Conservation (phyloP, 2,113 vertebrate species). For the Oryzias melastigma region DNA sequence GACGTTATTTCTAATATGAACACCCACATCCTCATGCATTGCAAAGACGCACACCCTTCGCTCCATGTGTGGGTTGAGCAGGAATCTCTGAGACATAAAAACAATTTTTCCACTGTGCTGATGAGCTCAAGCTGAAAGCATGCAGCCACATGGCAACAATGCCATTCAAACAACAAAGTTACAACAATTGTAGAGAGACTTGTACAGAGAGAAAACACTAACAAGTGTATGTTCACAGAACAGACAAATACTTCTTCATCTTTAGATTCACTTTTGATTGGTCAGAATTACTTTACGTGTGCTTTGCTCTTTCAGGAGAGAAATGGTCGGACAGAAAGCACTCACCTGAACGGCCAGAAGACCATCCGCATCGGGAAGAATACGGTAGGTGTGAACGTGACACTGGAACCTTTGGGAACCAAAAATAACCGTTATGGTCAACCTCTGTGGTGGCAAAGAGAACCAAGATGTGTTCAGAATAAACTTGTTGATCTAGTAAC, state of each 20-base stretch:
- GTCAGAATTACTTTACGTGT: conserved; percentile 7
- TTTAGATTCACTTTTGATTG: background rate
- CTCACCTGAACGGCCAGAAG: conserved; percentile 87
- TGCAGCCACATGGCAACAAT: conserved; percentile 60
- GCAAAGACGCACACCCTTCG: conserved; percentile 46
- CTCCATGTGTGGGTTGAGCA: conserved; percentile 55
- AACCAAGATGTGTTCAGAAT: too few relatives aligned
- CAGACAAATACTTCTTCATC: conserved; percentile 43
- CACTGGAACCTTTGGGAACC: conserved; percentile 78
- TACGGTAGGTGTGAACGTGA: conserved; percentile 87
- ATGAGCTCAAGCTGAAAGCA: conserved; percentile 69
- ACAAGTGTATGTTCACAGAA: conserved; percentile 55
- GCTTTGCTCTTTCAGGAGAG: background rate
- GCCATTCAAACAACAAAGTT: conserved; percentile 64
- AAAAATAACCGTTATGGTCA: conserved; percentile 10
- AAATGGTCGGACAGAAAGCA: background rate
- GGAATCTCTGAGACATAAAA: conserved; percentile 72
- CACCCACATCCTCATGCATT: conserved; percentile 29
- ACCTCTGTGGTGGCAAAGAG: too few relatives aligned
- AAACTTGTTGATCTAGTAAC: too few relatives aligned
- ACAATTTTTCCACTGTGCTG: conserved; percentile 71
- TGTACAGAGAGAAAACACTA: conserved; percentile 46
- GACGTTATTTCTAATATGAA: conserved; percentile 44
- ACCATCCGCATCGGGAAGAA: conserved; percentile 84
- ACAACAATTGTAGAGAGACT: conserved; percentile 36